Evolutionary conservation across 2,797 vertebrate genomes (phyloP), one percentile per base, ranked within the genome.

Genomic region (Neoniphon sammara): DNA sequence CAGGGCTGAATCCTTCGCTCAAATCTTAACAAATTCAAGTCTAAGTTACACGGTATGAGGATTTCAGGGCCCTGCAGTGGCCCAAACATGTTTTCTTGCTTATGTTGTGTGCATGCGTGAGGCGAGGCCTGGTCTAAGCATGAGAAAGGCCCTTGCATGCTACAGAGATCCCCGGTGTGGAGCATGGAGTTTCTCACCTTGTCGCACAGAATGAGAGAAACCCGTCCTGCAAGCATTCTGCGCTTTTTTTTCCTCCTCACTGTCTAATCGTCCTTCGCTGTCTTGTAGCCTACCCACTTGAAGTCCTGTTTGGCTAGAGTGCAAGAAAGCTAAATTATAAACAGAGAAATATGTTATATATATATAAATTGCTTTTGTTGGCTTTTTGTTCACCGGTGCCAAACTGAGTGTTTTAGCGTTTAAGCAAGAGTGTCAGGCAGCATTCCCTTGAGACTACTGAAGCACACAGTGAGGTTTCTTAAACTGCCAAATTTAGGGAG

Each of bases 81-180:
- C 65, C 21, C 10, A 75, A 82, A 69, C 17, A 4, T 27, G 39
- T 76, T 53, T 84, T 69, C 68, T 78, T 55, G 75, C 70, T 88
- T 89, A 74, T 83, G 78, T 89, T 8, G 87, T 92, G 90, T 93
- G 93, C 93, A 94, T 94, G 92, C 78, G 30, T 79, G 86, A 84
- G 82, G 87, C 70, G 4, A 82, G 79, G 83, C 87, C 78, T 89
- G 85, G 88, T 80, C 66, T 58, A 75, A 93, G 94, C 93, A 94
- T 94, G 93, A 89, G 63, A 87, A 87, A 85, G 82, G 82, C 63
- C 75, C 78, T 80, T 85, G 90, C 92, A 91, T 93, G 91, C 78
- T 67, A 67, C 66, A 81, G 80, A 85, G 81, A 83, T 67, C 77
- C 78, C 68, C 1, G 50, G 73, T 70, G 74, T 85, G 74, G 86